Conservation (phyloP, 1,140 invertebrate species). For the Orius insidiosus region DNA sequence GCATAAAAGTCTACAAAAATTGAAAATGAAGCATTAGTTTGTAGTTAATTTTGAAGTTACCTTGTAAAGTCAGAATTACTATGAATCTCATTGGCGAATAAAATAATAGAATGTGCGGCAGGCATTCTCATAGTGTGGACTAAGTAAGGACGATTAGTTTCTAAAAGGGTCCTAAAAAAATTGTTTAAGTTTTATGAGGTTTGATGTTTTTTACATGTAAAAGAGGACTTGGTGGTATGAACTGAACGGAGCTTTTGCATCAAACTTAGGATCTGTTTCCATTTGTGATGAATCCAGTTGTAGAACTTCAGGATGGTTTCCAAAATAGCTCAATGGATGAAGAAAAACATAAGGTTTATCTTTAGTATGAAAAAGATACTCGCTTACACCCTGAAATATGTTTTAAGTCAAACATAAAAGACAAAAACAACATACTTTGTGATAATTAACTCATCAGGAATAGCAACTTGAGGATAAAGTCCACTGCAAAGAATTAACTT, state of each 20-base stretch:
- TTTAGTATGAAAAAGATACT: conserved; percentile 85
- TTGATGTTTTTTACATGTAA: conserved; percentile 66
- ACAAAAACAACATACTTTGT: conserved; percentile 58
- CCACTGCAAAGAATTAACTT: conserved; percentile 83
- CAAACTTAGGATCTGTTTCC: conserved; percentile 23
- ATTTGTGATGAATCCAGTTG: conserved; percentile 62
- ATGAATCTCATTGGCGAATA: conserved; percentile 69
- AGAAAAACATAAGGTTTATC: conserved; percentile 78
- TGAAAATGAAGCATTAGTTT: no score
- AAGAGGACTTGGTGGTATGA: conserved; percentile 71
- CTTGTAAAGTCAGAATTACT: conserved; percentile 60
- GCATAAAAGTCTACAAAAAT: conserved; percentile 47
- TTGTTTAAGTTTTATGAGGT: conserved; percentile 16
- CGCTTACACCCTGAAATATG: conserved; percentile 51
- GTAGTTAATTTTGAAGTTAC: conserved; percentile 29
- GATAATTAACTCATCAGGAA: conserved; percentile 85
- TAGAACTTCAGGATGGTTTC: conserved; percentile 60
- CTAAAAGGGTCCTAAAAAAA: conserved; percentile 64
- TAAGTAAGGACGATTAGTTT: conserved; percentile 90
- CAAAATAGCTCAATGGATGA: conserved; percentile 80
- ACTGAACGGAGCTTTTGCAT: conserved; percentile 37
- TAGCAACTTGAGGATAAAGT: conserved; percentile 81
- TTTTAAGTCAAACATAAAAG: not conserved
- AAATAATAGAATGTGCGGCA: conserved; percentile 67
- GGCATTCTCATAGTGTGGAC: conserved; percentile 82